Base-by-base conservation (phyloP, 2,888 invertebrate species). In the Eumacrocentrus americanus region DNA sequence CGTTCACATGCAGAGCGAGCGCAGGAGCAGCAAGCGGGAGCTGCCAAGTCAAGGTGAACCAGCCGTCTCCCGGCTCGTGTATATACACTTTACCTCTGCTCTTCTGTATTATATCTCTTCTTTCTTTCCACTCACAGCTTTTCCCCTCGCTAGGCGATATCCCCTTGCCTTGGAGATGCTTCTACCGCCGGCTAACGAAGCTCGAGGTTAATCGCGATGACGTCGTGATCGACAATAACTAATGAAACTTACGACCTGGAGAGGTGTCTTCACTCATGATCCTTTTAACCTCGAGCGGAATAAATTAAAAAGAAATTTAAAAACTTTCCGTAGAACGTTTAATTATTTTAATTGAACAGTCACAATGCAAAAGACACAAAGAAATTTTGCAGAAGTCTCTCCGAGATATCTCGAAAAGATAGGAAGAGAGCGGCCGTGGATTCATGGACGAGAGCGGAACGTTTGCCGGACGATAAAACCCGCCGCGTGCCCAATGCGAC, bases 41-140 rank as follows among this genome's bases (percentile, higher is more conserved):
- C 54, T 54, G 54, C 60, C 60, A 44, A 69, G 72, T 78, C 80
- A 79, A 80, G 80, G 79, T 79, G 76, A 80, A 79, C 80, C 75
- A 67, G 79, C 55, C 44, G 55, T 60, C 60, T 55, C 51, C 38
- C n/a, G 46, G n/a, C 18, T 46, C 52, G 25, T 44, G 25, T 40
- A 11, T 37, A 40, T 54, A 54, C 23, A 35, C 11, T 52, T 52
- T 40, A 52, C 54, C 44, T 44, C 54, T 34, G 3, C 42, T 51
- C 46, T 35, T 9, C 29, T 47, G 35, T 25, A 12, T 56, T 61
- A 52, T 65, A 60, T 63, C 18, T 53, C 37, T 22, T 44, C 56
- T 34, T 11, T 44, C 55, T 51, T 56, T 48, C 46, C 18, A 20
- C 9, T 20, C 22, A 9, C 20, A n/a, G 25, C 23, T 46, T 46